A percentile compares a stretch with the other conserved stretches of the same genome.
Evolutionary conservation across 2,797 vertebrate genomes (phyloP).

Genomic region (Pelodytes ibericus): DNA sequence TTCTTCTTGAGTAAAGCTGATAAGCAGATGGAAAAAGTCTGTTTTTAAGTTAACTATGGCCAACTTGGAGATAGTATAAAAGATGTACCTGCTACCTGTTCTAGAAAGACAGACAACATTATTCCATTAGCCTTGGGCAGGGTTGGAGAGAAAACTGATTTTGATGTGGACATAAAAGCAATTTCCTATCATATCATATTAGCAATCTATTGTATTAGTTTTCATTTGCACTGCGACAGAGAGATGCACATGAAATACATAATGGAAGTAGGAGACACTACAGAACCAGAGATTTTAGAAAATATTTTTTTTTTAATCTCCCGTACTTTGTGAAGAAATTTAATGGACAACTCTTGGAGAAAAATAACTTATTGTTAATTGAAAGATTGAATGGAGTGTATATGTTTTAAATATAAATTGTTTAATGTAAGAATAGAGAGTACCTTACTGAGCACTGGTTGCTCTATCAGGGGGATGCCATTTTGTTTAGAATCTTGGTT

Average conservation of each 20-base stretch:
- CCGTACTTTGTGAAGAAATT: too few species aligned
- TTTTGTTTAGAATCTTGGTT: too few species aligned
- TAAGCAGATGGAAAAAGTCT: slow-evolving; percentile 54
- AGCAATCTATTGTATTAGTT: slow-evolving; percentile 56
- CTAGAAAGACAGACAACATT: slow-evolving; percentile 53
- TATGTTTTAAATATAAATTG: too few species aligned
- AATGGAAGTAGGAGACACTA: slow-evolving; percentile 23
- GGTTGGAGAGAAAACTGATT: slow-evolving; percentile 54
- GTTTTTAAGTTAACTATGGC: slow-evolving; percentile 48
- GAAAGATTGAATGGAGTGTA: too few species aligned
- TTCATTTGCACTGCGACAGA: slow-evolving; percentile 52
- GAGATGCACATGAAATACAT: slow-evolving; percentile 36
- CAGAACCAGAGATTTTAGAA: not conserved
- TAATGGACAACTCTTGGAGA: too few species aligned
- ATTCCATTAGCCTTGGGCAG: slow-evolving; percentile 54
- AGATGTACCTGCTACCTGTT: slow-evolving; percentile 54
- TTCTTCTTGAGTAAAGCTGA: slow-evolving; percentile 45
- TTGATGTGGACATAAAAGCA: slow-evolving; percentile 56
- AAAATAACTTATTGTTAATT: too few species aligned
- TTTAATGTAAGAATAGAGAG: too few species aligned
- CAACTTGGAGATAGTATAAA: slow-evolving; percentile 46
- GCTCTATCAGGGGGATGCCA: too few species aligned
- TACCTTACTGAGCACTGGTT: too few species aligned
- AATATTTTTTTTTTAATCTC: slow-evolving; percentile 1
- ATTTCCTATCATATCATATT: slow-evolving; percentile 57